Evolutionary conservation across 2,113 vertebrate genomes (phyloP), one percentile per base, ranked within the genome.

Genomic region (Ophthalmolycus amberensis): DNA sequence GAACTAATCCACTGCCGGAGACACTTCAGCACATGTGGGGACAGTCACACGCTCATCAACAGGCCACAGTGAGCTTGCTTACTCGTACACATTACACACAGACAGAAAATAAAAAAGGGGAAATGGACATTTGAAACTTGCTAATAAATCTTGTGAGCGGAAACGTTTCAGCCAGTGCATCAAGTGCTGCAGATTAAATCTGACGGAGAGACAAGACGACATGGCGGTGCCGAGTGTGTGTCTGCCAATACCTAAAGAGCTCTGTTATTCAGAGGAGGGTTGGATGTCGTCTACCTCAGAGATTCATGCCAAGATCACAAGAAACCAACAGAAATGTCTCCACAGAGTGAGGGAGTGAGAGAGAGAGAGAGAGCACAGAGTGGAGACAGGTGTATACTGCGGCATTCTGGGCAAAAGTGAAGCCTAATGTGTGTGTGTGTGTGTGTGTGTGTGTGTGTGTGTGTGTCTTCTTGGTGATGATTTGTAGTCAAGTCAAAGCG

Each of bases 401-500:
- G 67, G 44, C 27, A 8, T 44, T 22, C 38, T 32, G 48, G 44
- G 40, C 38, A 64, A n/a, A 79, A 65, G 40, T 15, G 46, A 72
- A 67, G 32, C 59, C n/a, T 14, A 12, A 40, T 16, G 44, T 20
- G 63, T 52, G 7, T 52, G 25, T 25, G 25, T 25, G 20, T n/a
- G 44, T 20, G 63, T 52, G 7, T 52, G 25, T 25, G 25, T 25
- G 20, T n/a, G 32, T 50, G 70, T 37, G 89, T 77, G 86, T 75
- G 88, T 75, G 80, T 76, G 90, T 75, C 34, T 5, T 0, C 34
- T 34, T 34, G 34, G 54, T 62, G 65, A 85, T 90, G 90, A 92
- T 87, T 91, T 88, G 90, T 66, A 85, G 86, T 88, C 75, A 76
- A 83, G 79, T 91, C 84, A 80, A 86, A 83, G 69, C 72, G 67